Conservation (phyloP, 2,113 vertebrate species). For the Microtus ochrogaster region DNA sequence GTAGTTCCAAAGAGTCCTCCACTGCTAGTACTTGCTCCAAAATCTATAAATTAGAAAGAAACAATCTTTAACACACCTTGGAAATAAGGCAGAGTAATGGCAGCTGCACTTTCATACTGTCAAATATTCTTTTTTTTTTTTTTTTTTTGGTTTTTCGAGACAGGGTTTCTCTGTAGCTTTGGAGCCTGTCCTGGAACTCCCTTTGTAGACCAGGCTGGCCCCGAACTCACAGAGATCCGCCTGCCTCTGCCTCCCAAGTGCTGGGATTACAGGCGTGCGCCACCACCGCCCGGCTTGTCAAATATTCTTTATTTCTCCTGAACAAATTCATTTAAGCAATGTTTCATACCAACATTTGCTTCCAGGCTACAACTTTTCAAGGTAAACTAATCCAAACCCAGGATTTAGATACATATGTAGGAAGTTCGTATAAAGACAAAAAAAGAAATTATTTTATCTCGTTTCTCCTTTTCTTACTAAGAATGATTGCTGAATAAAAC, state of each 20-base stretch:
- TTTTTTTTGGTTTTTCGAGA: too few species aligned
- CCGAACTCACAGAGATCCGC: too few species aligned
- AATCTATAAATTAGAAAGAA: conserved; percentile 85
- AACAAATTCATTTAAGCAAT: conserved; percentile 28
- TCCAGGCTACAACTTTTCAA: conserved; percentile 28
- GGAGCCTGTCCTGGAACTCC: too few species aligned
- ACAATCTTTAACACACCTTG: neutral
- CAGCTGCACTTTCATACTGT: neutral
- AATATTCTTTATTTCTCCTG: neutral
- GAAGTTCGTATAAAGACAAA: neutral
- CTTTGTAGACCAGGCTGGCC: too few species aligned
- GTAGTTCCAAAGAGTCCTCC: conserved; percentile 96
- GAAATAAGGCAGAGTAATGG: neutral
- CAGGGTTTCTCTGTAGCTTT: too few species aligned
- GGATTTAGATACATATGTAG: conserved; percentile 17
- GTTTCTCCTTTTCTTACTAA: conserved; percentile 47
- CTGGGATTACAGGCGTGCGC: too few species aligned
- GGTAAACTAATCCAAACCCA: conserved; percentile 26
- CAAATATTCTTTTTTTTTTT: neutral
- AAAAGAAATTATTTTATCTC: conserved; percentile 45
- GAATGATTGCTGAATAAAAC: conserved; percentile 9
- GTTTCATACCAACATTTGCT: neutral
- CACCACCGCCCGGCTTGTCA: too few species aligned
- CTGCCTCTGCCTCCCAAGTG: too few species aligned
- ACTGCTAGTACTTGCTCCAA: conserved; percentile 95